Percentiles rank a stretch among this genome's conserved stretches.
These are phyloP conservation scores for Sycophaga agraensis DNA, from an alignment of 1,140 invertebrate species.

Conservation along the genomic window DNA sequence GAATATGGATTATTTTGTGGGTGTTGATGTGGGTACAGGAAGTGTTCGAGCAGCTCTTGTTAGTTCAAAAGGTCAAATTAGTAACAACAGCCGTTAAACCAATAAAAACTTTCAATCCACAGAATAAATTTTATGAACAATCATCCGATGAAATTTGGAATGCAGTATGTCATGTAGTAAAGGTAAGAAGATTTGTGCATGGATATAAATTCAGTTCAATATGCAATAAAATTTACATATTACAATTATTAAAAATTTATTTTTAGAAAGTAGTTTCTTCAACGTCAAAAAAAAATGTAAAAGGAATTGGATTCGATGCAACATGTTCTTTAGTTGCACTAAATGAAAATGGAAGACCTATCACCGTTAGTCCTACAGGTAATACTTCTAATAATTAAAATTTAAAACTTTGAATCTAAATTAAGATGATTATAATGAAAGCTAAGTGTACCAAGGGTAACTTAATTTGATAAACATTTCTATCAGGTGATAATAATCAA, in stretches of 20 bases:
- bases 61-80: constrained; percentile 65
- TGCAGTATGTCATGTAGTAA: constrained; percentile 67
- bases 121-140: constrained; percentile 83
- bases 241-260: constrained; percentile 30
- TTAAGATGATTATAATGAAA: no score
- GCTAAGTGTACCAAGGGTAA: no score
- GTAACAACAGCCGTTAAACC: constrained; percentile 64
- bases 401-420: not conserved
- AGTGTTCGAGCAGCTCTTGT: constrained; percentile 85
- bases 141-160: constrained; percentile 91
- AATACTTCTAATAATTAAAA: constrained; percentile 26
- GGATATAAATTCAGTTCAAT: constrained; percentile 3
- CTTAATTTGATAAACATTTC: constrained; percentile 1
- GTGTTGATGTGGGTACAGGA: constrained; percentile 91
- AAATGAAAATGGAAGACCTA: constrained; percentile 68
- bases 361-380: constrained; percentile 76
- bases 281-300: constrained; percentile 63
- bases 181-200: no score
- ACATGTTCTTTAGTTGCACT: constrained; percentile 91
- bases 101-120: constrained; percentile 78
- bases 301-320: constrained; percentile 92
- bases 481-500: constrained; percentile 65
- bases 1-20: constrained; percentile 70
- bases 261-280: constrained; percentile 64
- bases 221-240: not conserved